Evolutionary conservation across 2,888 invertebrate genomes (phyloP), one percentile per base, ranked within the genome.

Genomic region (Aphodius sticticus): DNA sequence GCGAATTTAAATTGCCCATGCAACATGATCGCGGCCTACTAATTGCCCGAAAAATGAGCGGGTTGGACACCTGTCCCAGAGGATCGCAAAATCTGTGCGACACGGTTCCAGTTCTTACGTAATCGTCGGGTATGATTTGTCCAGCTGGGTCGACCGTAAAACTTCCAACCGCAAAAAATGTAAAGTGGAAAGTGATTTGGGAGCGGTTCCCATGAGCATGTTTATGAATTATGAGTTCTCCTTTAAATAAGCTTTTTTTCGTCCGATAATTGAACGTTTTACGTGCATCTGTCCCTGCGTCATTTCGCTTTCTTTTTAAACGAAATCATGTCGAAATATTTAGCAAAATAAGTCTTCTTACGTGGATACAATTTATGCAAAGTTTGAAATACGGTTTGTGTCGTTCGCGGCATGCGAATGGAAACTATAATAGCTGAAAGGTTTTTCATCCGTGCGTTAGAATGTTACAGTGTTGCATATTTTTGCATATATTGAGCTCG

Each of bases 151-250:
- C 4, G 53, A 53, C 53, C 53, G 53, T 53, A 53, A 53, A 53
- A 53, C 53, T 53, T 53, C 53, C 53, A 53, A 53, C 12, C 9
- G 53, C 7, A 53, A 53, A 53, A 53, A 53, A 53, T 53, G 53
- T 53, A 53, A 53, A 53, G 53, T 53, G 53, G 53, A 53, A 53
- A 53, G 53, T 53, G 53, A 53, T 53, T 53, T 53, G 53, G 53
- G 53, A 3, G 53, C 53, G 7, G 53, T 53, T 53, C 53, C 53
- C 53, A 53, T 53, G 53, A 53, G 53, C 53, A 53, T 53, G 53
- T 53, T 53, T 53, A 53, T 53, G 53, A 53, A 53, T 53, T 53
- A 53, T 12, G 53, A 53, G 12, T 12, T 53, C 53, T 53, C 53
- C 53, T 53, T 53, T 53, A 9, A 53, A 53, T 53, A 5, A 53